Percentiles rank a stretch among this genome's conserved stretches.
Conservation (phyloP, 2,113 vertebrate species). For the Larimichthys polyactis region DNA sequence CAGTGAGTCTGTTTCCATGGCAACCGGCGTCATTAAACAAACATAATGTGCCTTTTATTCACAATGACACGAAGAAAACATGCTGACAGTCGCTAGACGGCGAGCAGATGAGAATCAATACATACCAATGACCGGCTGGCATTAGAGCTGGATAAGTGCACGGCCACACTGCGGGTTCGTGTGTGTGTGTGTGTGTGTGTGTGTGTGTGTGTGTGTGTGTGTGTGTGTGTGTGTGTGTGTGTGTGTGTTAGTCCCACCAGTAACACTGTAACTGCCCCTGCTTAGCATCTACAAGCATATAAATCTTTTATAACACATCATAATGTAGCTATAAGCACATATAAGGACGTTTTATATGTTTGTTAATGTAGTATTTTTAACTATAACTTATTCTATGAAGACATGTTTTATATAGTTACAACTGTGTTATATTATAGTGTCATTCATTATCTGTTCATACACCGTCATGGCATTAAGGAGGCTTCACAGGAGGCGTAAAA, state of each 20-base stretch:
- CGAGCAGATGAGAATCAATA: conserved; percentile 41
- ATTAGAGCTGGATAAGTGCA: neutral
- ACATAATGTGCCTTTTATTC: conserved; percentile 75
- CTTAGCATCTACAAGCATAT: neutral
- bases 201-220: too few relatives aligned
- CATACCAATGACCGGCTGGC: conserved; percentile 30
- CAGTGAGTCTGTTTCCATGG: conserved; percentile 83
- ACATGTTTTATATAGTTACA: neutral
- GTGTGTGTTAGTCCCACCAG: neutral
- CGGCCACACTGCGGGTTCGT: neutral
- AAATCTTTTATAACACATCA: neutral
- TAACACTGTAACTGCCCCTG: neutral
- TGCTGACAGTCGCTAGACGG: conserved; percentile 52
- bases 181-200: too few relatives aligned
- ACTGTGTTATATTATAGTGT: too few relatives aligned
- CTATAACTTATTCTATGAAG: too few relatives aligned
- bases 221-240: neutral
- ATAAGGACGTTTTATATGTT: neutral
- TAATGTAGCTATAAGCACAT: neutral
- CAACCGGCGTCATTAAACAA: conserved; percentile 85
- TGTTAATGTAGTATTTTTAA: neutral
- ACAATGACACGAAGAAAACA: conserved; percentile 59
- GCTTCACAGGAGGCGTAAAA: neutral
- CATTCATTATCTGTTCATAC: neutral
- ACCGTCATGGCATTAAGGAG: neutral